A percentile compares a stretch with the other conserved stretches of the same genome.
Conservation (phyloP, 2,113 vertebrate species). For the Apaloderma vittatum region DNA sequence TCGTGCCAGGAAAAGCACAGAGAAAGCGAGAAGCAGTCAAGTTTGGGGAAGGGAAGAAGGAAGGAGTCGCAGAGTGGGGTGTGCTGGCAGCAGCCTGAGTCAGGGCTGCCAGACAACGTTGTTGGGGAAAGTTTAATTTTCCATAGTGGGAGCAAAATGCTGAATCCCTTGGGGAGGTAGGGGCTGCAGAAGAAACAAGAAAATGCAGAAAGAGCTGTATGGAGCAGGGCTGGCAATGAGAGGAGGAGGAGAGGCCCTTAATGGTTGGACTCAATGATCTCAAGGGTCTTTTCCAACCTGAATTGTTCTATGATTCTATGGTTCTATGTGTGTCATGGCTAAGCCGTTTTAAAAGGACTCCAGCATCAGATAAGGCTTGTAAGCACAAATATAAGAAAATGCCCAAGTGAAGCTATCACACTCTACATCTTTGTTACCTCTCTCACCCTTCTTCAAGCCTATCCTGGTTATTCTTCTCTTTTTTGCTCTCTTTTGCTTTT, state of each 20-base stretch:
- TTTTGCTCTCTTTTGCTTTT: background rate
- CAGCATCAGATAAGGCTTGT: background rate
- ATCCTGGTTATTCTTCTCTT: background rate
- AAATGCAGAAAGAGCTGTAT: background rate
- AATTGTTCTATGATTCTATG: too few species aligned
- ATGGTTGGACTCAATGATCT: too few species aligned
- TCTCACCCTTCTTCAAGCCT: background rate
- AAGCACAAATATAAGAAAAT: background rate
- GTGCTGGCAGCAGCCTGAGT: background rate
- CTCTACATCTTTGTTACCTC: background rate
- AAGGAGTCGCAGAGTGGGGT: background rate
- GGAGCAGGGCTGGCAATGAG: background rate
- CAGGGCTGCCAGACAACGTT: background rate
- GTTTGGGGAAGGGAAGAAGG: background rate
- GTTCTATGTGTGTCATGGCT: background rate
- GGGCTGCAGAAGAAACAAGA: background rate
- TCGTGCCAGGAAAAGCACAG: background rate
- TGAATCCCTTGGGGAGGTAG: background rate
- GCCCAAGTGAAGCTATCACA: fast-evolving
- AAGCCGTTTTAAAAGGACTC: background rate
- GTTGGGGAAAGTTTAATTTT: background rate
- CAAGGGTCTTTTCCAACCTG: too few species aligned
- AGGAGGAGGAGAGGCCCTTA: background rate
- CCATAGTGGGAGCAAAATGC: background rate
- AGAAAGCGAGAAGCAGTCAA: background rate